Base-by-base conservation (phyloP, 2,888 invertebrate genomes). In the Microctonus hyperodae region DNA sequence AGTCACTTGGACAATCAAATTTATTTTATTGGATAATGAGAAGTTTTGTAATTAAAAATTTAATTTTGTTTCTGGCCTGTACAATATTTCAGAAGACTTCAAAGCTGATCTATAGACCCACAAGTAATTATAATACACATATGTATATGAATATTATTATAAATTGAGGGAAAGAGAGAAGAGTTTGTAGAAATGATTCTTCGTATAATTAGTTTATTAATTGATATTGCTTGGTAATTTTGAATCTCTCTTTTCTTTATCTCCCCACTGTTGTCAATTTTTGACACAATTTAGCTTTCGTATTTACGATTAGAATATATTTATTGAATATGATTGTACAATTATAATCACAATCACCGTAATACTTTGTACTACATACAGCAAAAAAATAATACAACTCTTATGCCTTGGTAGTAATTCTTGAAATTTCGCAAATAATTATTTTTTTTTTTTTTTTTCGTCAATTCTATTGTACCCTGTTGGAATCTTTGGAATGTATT, bases 401-500 rank as follows among this genome's bases (percentile, higher is more conserved):
- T 23, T 33, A 61, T 51, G 61, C 61, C 61, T 61, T 51, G 61
- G 61, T 61, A 61, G 61, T 61, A 7, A 13, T 69, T 67, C 64
- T 70, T 65, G 53, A 69, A 65, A 68, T 72, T 67, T 67, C 53
- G 55, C 72, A 3, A 51, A 23, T 51, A 23, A 51, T 51, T 51
- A 33, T 33, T 57, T 3, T 57, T 57, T 35, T 35, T 35, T 20
- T 22, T 35, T 35, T 11, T 33, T 35, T 35, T 13, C 57, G 35
- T 33, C 5, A 20, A 35, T 25, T 16, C 20, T 35, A 6, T 57
- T 25, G 16, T 57, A 16, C 16, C 28, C 58, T 58, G 16, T 25
- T 60, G 50, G 60, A 60, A 31, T 58, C 58, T 58, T 50, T 60
- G 60, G 60, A 60, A 60, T 48, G 48, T 60, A 33, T 48, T 7